These are phyloP conservation scores for Thymallus thymallus DNA, from an alignment of 2,113 vertebrate genomes.

Conservation along the genomic window DNA sequence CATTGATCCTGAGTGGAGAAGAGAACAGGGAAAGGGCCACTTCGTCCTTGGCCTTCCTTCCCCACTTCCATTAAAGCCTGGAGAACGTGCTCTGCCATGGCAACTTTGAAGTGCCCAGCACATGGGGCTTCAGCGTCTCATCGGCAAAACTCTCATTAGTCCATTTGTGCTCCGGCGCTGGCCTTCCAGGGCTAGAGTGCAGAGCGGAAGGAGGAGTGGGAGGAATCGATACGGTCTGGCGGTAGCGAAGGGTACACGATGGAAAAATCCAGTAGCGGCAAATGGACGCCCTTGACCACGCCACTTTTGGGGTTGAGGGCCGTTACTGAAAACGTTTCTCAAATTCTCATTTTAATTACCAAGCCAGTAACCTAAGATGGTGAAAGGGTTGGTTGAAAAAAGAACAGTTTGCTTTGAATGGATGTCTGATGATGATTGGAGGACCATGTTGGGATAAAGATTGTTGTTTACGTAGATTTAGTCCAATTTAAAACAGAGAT, in stretches of 20 bases:
- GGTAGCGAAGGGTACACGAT: neutral
- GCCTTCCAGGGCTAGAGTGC: neutral
- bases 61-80: constrained; percentile 29
- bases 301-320: too few relatives aligned
- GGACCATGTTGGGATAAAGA: too few relatives aligned
- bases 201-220: neutral
- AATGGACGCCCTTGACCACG: too few relatives aligned
- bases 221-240: neutral
- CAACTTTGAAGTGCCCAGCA: constrained; percentile 24
- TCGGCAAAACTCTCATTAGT: neutral
- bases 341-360: too few relatives aligned
- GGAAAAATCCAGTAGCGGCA: too few relatives aligned
- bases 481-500: too few relatives aligned
- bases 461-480: too few relatives aligned
- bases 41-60: neutral
- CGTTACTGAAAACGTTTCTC: too few relatives aligned
- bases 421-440: too few relatives aligned
- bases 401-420: too few relatives aligned
- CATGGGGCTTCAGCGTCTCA: constrained; percentile 25
- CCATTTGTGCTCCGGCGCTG: neutral
- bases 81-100: neutral
- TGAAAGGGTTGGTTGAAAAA: too few relatives aligned
- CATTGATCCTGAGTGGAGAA: neutral
- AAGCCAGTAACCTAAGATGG: too few relatives aligned
- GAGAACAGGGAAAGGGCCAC: neutral